Conservation (phyloP, 2,888 invertebrate species). For the Hydroisotoma schaefferi region DNA sequence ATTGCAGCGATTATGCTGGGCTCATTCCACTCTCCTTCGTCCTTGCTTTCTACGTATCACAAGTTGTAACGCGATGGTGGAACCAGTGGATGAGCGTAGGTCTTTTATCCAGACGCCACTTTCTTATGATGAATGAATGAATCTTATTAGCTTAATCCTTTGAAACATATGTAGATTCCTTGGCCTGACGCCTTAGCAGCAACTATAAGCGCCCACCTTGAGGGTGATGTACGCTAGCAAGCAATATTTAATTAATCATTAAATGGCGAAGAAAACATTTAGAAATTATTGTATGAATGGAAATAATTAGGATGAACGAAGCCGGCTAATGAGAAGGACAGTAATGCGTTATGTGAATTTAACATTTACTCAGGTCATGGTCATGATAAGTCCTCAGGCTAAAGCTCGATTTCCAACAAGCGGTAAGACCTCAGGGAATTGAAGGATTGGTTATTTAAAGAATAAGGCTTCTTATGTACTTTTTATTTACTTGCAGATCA, state of each 20-base stretch:
- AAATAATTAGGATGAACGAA: conserved; percentile 14
- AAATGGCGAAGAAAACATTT: background rate
- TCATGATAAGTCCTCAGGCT: conserved; percentile 51
- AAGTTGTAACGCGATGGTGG: conserved; percentile 55
- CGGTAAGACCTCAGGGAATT: conserved; percentile 8
- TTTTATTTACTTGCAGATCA: conserved; percentile 45
- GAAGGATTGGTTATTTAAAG: background rate
- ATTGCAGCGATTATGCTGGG: conserved; percentile 76
- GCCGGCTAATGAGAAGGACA: conserved; percentile 50
- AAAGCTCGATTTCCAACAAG: conserved; percentile 52
- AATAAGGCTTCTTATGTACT: background rate
- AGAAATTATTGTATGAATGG: background rate
- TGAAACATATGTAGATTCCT: conserved; percentile 11
- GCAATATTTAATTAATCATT: background rate
- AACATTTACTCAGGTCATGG: conserved; percentile 50
- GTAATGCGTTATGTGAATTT: conserved; percentile 52
- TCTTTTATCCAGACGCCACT: background rate
- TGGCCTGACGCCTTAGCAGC: conserved; percentile 21
- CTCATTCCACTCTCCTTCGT: conserved; percentile 55
- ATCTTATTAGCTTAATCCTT: background rate
- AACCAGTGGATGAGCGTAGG: conserved; percentile 51
- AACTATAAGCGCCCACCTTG: conserved; percentile 10
- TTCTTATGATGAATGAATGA: background rate
- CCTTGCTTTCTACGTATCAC: conserved; percentile 55
- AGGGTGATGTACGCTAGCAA: conserved; percentile 14